phyloP scores from a whole-genome alignment of 1,140 invertebrate genomes.

The Leucophenga varia region DNA sequence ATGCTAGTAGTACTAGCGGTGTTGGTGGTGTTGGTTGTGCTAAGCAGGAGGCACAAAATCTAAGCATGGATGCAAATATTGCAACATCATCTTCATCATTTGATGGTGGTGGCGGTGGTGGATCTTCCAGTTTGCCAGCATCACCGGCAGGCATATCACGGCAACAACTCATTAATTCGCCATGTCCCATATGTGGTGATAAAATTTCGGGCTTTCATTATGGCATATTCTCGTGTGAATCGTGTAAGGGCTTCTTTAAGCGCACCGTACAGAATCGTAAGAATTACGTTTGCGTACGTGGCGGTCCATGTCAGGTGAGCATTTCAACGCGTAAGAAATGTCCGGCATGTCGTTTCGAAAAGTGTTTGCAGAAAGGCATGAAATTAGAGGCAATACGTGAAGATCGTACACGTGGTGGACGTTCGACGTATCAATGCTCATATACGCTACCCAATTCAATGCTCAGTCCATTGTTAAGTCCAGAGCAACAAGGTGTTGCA shows the following conservation, averaged over 20 bases:
- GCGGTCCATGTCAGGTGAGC: slow-evolving; percentile 86
- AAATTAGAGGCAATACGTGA: slow-evolving; percentile 95
- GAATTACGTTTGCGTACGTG: slow-evolving; percentile 91
- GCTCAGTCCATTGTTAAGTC: slow-evolving; percentile 48
- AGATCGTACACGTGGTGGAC: slow-evolving; percentile 89
- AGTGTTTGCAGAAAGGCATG: slow-evolving; percentile 95
- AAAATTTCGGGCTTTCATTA: slow-evolving; percentile 95
- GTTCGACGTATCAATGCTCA: slow-evolving; percentile 93
- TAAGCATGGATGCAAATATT: slow-evolving; percentile 34
- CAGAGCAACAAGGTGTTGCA: slow-evolving; percentile 38
- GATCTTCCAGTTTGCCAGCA: slow-evolving; percentile 24
- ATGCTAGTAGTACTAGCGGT: background rate
- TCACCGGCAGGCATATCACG: slow-evolving; percentile 76
- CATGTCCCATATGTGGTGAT: slow-evolving; percentile 93
- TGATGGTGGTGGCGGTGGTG: slow-evolving; percentile 10
- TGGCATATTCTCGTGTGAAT: slow-evolving; percentile 96
- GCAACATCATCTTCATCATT: background rate
- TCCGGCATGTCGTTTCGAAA: slow-evolving; percentile 94
- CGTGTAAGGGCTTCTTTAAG: slow-evolving; percentile 98
- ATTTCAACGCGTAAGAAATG: slow-evolving; percentile 95
- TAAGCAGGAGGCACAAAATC: slow-evolving; percentile 44
- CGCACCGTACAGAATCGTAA: slow-evolving; percentile 97
- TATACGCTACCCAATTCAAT: slow-evolving; percentile 78
- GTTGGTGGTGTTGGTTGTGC: slow-evolving; percentile 7
- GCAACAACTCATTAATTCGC: slow-evolving; percentile 78